Evolutionary conservation across 2,113 vertebrate species (phyloP).

Genomic region (Setophaga petechia): DNA sequence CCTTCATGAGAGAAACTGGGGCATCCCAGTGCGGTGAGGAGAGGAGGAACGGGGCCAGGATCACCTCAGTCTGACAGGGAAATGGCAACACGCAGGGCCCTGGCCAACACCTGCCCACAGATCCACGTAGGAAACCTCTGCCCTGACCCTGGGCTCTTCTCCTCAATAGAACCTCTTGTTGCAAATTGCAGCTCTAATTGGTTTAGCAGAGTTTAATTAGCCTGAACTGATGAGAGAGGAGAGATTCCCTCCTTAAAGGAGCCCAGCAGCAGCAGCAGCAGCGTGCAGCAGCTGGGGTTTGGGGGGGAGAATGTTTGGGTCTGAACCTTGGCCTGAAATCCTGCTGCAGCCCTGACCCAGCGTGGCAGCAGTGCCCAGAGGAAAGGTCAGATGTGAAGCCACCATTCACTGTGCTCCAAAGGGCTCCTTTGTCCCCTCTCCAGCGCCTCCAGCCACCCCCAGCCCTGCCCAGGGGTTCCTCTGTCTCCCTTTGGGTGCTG

Average conservation of each 20-base stretch:
- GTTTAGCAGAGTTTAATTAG: slow-evolving; percentile 62
- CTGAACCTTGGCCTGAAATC: not conserved
- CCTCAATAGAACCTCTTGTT: not conserved
- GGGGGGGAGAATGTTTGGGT: not conserved
- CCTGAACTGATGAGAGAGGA: slow-evolving; percentile 39
- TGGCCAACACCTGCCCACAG: not conserved
- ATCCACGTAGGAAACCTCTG: not conserved
- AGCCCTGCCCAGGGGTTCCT: not conserved
- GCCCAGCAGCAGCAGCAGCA: not conserved
- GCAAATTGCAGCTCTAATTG: slow-evolving; percentile 66
- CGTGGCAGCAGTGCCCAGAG: slow-evolving; percentile 1
- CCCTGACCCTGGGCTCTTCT: slow-evolving; percentile 44
- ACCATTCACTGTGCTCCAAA: slow-evolving; percentile 33
- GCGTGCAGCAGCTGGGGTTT: not conserved
- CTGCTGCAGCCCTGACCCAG: not conserved
- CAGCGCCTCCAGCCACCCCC: not conserved
- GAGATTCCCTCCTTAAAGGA: slow-evolving; percentile 50
- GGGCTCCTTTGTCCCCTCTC: not conserved
- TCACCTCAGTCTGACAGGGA: rapidly evolving
- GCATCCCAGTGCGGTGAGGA: rapidly evolving
- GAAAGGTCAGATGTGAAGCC: slow-evolving; percentile 52
- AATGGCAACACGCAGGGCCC: not conserved
- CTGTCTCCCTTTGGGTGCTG: not conserved
- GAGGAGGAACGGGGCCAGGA: not conserved
- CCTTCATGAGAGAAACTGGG: not conserved